Conservation (phyloP, 2,888 invertebrate genomes). For the Torymus auratus region DNA sequence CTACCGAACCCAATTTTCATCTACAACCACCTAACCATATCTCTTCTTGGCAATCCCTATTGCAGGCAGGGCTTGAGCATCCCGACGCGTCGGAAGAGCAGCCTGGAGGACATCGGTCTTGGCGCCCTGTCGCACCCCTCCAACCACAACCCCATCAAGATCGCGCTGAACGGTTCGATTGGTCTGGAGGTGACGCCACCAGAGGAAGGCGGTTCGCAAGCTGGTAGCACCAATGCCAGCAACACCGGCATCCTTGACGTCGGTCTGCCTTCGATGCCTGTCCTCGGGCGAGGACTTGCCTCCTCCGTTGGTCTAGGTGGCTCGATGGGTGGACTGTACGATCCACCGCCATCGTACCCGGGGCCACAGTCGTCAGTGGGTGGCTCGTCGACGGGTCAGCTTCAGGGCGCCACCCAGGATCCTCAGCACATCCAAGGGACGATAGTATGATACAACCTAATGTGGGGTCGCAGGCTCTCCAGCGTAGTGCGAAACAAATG, state of each 20-base stretch:
- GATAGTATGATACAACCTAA: conserved; percentile 96
- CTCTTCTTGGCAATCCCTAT: neutral
- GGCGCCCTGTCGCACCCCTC: conserved; percentile 81
- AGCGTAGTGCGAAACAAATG: conserved; percentile 86
- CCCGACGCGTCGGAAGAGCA: conserved; percentile 86
- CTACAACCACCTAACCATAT: no score
- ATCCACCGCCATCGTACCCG: conserved; percentile 77
- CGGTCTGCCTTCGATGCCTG: conserved; percentile 75
- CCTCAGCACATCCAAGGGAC: conserved; percentile 91
- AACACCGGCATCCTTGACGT: conserved; percentile 79
- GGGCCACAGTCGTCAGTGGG: conserved; percentile 64
- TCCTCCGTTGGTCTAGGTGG: conserved; percentile 69
- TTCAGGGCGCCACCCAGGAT: conserved; percentile 77
- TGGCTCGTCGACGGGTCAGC: conserved; percentile 64
- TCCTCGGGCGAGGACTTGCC: conserved; percentile 62
- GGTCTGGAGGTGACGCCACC: conserved; percentile 85
- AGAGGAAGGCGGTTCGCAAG: conserved; percentile 76
- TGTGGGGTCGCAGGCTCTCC: conserved; percentile 93
- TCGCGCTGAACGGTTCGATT: conserved; percentile 90
- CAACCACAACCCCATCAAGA: conserved; percentile 88
- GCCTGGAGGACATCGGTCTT: conserved; percentile 90
- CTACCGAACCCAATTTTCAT: no score
- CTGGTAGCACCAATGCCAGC: conserved; percentile 77
- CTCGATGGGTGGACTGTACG: conserved; percentile 78
- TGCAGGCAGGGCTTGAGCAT: conserved; percentile 86